Base-by-base conservation (phyloP, 2,888 invertebrate species). In the Anticlea derivata region DNA sequence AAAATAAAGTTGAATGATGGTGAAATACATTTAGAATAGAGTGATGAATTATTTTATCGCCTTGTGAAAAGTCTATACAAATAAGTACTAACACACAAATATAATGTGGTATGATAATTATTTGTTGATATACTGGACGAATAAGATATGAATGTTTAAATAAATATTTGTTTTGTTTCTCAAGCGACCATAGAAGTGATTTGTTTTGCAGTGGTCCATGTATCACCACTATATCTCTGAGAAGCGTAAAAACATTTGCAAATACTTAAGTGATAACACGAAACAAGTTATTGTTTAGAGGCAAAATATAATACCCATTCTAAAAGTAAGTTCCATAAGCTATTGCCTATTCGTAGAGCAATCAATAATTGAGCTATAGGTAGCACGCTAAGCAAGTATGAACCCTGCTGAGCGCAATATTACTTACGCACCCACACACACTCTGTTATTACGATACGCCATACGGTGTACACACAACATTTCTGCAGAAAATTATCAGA, bases 181-280 rank as follows among this genome's bases (percentile, higher is more conserved):
- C 30, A 20, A 30, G 23, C 37, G 7, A 46, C 37, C 23, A 10
- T 23, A 22, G n/a, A 29, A 7, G 10, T 17, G 17, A 43, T 43
- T 43, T 43, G 27, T 44, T n/a, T 35, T 35, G 30, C 44, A 20
- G 34, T 45, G 27, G 12, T 29, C 29, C 26, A n/a, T 26, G 8
- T 22, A 26, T 33, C n/a, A n/a, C n/a, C n/a, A 43, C 12, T 12
- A 24, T 24, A 33, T 22, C 17, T 31, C 30, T 41, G 35, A 35
- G 35, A 35, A 35, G 7, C 23, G 11, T 12, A 11, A n/a, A 23
- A 35, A 35, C 11, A 27, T 27, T 27, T 10, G 8, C 10, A 23
- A 23, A 6, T 23, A n/a, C n/a, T n/a, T n/a, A 3, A 6, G 7
- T 23, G 4, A 23, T 7, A 23, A 23, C 23, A 23, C 23, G 7